Conservation (phyloP, 2,113 vertebrate genomes). For the Elephas maximus region DNA sequence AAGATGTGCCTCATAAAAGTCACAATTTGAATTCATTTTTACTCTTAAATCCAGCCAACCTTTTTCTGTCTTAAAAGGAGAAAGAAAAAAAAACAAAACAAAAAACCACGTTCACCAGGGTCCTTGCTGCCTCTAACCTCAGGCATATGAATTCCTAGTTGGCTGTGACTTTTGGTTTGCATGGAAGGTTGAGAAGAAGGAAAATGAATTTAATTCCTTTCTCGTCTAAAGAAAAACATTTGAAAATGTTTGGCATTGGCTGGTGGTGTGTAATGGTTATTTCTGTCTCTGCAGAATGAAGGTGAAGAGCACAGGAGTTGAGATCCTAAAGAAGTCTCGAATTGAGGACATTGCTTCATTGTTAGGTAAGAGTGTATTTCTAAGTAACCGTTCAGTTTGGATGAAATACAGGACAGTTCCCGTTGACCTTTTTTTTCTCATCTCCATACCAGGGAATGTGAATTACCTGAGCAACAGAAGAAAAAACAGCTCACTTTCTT, state of each 20-base stretch:
- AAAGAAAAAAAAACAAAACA: neutral
- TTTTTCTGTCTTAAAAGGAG: conserved; percentile 68
- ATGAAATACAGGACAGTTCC: neutral
- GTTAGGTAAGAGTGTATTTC: conserved; percentile 83
- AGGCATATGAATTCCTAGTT: neutral
- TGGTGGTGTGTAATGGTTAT: rapidly evolving
- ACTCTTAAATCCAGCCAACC: conserved; percentile 51
- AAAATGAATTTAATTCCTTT: conserved; percentile 10
- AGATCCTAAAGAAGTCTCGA: conserved; percentile 59
- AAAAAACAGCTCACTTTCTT: neutral
- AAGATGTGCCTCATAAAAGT: conserved; percentile 67
- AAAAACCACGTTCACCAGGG: neutral
- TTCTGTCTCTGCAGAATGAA: conserved; percentile 79
- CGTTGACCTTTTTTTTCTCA: no score
- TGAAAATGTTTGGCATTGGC: neutral
- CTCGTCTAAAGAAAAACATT: conserved; percentile 44
- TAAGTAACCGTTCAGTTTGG: neutral
- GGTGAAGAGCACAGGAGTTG: conserved; percentile 51
- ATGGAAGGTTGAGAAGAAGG: conserved; percentile 13
- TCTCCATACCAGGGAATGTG: neutral
- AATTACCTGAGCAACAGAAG: neutral
- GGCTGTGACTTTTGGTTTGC: conserved; percentile 38
- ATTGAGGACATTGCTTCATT: conserved; percentile 83
- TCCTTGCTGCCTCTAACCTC: neutral
- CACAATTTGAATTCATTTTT: conserved; percentile 78